Conservation (phyloP, 2,797 vertebrate species). For the Xenops minutus region DNA sequence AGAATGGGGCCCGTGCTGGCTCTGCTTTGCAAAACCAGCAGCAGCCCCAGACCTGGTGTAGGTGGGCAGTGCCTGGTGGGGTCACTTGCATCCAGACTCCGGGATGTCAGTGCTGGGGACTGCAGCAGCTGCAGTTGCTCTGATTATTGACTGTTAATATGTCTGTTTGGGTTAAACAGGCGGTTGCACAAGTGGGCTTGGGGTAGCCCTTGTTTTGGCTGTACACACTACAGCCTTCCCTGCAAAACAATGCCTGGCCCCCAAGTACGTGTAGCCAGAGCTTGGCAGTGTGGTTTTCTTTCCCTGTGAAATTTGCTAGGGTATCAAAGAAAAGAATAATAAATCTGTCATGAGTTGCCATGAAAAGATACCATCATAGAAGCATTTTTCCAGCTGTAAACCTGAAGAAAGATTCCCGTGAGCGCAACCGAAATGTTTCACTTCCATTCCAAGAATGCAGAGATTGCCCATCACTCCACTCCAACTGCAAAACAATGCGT, state of each 20-base stretch:
- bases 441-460: constrained; percentile 15
- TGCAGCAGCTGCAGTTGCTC: neutral
- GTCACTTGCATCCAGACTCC: neutral
- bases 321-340: constrained; percentile 18
- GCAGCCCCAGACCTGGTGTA: neutral
- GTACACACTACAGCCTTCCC: neutral
- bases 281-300: neutral
- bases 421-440: neutral
- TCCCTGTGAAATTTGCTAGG: neutral
- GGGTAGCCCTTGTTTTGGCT: neutral
- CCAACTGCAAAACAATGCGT: neutral
- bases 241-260: neutral
- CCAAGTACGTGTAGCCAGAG: neutral
- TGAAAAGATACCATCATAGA: constrained; percentile 6
- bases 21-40: neutral
- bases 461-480: neutral
- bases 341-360: constrained; percentile 13
- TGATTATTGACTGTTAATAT: neutral
- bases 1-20: fast-evolving
- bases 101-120: neutral
- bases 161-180: neutral
- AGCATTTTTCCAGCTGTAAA: constrained; percentile 31
- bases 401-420: neutral
- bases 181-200: neutral
- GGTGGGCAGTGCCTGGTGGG: neutral